Conservation (phyloP, 2,888 invertebrate genomes). For the Acleris emargana region DNA sequence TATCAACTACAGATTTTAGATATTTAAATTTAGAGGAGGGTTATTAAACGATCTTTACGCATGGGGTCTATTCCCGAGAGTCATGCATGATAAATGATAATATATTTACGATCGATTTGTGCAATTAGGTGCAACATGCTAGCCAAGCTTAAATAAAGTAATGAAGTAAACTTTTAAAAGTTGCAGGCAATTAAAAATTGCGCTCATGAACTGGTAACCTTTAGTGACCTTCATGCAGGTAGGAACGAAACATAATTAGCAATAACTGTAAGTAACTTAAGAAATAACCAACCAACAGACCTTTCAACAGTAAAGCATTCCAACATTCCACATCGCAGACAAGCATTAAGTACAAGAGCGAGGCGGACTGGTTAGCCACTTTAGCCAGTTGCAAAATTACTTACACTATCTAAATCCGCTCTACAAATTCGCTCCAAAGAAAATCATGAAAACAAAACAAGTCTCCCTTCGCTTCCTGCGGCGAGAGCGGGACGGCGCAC, state of each 20-base stretch:
- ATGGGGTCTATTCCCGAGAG: constrained; percentile 5
- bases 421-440: constrained; percentile 63
- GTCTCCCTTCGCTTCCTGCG: constrained; percentile 60
- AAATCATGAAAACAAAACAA: constrained; percentile 76
- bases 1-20: constrained; percentile 17
- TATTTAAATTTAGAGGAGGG: constrained; percentile 5
- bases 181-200: too few relatives aligned
- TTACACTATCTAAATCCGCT: constrained; percentile 72
- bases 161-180: too few relatives aligned
- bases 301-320: constrained; percentile 30
- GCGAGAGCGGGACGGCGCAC: constrained; percentile 67
- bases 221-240: constrained; percentile 1
- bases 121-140: background rate
- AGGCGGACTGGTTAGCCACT: constrained; percentile 27
- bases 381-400: constrained; percentile 46
- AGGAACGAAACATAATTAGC: constrained; percentile 6
- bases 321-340: constrained; percentile 23
- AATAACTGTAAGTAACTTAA: background rate
- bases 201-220: too few relatives aligned
- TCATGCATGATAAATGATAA: constrained; percentile 6
- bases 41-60: constrained; percentile 1
- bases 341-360: constrained; percentile 26
- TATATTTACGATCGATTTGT: constrained; percentile 1
- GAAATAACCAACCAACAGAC: constrained; percentile 23
- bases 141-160: too few relatives aligned